These are phyloP conservation scores for Agrochola lychnidis DNA, from an alignment of 2,888 invertebrate genomes.

Conservation along the genomic window DNA sequence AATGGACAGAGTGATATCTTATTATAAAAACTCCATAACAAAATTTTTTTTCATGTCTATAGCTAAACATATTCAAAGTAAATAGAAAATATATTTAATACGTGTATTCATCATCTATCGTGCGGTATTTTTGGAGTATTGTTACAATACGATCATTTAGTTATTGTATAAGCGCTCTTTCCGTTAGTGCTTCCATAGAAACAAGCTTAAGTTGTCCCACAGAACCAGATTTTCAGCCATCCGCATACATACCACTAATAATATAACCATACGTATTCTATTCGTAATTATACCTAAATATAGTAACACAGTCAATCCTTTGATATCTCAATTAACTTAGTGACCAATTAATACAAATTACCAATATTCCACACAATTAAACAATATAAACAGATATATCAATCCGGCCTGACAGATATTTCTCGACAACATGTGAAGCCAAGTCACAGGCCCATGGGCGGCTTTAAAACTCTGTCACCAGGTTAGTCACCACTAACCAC, in stretches of 20 bases:
- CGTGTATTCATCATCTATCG: not conserved
- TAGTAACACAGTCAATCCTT: not conserved
- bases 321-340: not conserved
- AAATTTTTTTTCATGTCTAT: too few species aligned
- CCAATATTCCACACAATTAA: not conserved
- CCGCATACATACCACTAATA: not conserved
- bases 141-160: not conserved
- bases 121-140: not conserved
- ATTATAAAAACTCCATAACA: too few species aligned
- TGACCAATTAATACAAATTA: not conserved
- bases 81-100: too few species aligned
- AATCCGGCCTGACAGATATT: too few species aligned
- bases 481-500: too few species aligned
- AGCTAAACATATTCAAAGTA: too few species aligned
- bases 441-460: too few species aligned
- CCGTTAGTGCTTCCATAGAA: not conserved
- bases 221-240: not conserved
- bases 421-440: too few species aligned
- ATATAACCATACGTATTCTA: not conserved
- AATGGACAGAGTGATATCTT: too few species aligned
- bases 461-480: too few species aligned
- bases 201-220: not conserved
- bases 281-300: not conserved
- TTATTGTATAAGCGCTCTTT: not conserved
- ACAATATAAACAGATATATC: not conserved